Conservation (phyloP, 1,140 invertebrate genomes). For the Nasonia giraulti region DNA sequence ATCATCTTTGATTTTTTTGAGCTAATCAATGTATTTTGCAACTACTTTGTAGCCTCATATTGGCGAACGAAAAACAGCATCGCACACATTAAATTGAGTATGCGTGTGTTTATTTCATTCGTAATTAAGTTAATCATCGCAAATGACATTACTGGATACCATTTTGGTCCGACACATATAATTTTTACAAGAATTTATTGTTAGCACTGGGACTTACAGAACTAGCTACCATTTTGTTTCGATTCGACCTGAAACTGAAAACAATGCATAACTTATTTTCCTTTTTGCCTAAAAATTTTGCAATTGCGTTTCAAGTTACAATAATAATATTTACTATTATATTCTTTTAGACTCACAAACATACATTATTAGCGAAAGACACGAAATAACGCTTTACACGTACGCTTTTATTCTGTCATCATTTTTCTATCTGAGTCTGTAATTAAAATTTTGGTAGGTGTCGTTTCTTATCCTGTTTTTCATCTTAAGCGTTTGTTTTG, state of each 20-base stretch:
- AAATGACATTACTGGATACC: constrained; percentile 57
- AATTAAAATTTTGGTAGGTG: not conserved
- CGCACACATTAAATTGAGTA: not conserved
- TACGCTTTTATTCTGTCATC: constrained; percentile 11
- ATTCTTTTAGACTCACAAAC: constrained; percentile 7
- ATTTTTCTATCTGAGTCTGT: constrained; percentile 39
- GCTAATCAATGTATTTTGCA: constrained; percentile 32
- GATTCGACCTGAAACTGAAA: constrained; percentile 50
- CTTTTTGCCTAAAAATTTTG: constrained; percentile 32
- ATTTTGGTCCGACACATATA: constrained; percentile 59
- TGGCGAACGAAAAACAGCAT: constrained; percentile 15
- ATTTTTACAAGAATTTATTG: constrained; percentile 57
- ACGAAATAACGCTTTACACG: constrained; percentile 2
- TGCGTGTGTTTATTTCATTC: constrained; percentile 27
- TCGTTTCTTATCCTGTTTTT: not conserved
- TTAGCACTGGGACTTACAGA: constrained; percentile 60
- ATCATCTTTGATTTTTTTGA: constrained; percentile 36
- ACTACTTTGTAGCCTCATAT: constrained; percentile 39
- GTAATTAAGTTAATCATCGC: constrained; percentile 55
- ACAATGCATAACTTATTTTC: not conserved
- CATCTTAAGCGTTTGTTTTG: constrained; percentile 11
- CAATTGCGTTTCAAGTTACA: constrained; percentile 21
- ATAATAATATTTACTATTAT: constrained; percentile 8
- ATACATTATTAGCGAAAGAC: constrained; percentile 32
- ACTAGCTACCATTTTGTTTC: constrained; percentile 68